These are phyloP conservation scores for Ivindomyrus marchei DNA, from an alignment of 2,113 vertebrate genomes.

Conservation along the genomic window DNA sequence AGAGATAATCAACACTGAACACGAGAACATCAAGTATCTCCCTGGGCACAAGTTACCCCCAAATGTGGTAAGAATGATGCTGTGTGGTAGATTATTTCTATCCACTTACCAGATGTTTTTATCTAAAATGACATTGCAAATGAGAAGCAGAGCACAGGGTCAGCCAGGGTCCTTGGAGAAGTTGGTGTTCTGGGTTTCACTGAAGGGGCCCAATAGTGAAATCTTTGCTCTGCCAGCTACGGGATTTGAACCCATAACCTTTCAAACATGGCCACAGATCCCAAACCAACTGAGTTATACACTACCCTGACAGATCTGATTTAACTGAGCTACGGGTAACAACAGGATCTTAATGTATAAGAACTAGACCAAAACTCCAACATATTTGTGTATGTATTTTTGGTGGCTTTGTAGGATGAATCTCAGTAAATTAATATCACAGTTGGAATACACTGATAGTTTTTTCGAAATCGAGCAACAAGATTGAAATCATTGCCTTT, in stretches of 20 bases:
- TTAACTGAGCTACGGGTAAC: neutral
- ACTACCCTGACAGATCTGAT: neutral
- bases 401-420: neutral
- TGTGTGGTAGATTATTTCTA: neutral
- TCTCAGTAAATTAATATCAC: neutral
- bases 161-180: neutral
- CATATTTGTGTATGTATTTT: neutral
- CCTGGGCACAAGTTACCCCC: slow-evolving; percentile 86
- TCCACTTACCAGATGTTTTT: neutral
- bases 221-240: neutral
- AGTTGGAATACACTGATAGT: neutral
- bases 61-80: slow-evolving; percentile 74
- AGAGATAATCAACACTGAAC: slow-evolving; percentile 90
- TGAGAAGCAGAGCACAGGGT: neutral
- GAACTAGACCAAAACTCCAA: neutral
- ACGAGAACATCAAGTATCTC: slow-evolving; percentile 91
- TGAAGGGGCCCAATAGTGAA: neutral
- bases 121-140: neutral
- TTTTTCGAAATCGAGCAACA: neutral
- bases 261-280: neutral
- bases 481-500: neutral
- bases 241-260: neutral
- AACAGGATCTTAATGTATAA: neutral
- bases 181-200: neutral
- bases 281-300: neutral